Evolutionary conservation across 2,888 invertebrate species (phyloP), one percentile per base, ranked within the genome.

Genomic region (Idaea straminata): DNA sequence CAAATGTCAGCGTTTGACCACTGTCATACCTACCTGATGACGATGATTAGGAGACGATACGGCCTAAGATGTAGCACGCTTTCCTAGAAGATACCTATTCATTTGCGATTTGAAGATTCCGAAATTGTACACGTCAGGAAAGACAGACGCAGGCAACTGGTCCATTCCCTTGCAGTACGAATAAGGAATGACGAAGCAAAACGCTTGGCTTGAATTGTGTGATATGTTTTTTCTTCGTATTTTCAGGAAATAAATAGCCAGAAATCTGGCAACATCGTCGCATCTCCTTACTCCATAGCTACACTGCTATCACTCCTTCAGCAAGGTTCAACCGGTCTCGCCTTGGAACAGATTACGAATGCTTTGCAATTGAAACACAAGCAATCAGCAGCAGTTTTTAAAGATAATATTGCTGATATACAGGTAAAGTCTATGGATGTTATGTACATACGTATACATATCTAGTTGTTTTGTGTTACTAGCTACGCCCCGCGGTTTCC

Each of bases 241-340:
- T 47, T 47, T 47, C 74, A 82, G 72, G 78, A 80, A 78, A 75
- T 74, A 6, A 74, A 76, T 60, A 65, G 69, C 5, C 65, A 71
- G 13, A 77, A 78, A 59, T 60, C 70, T 57, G 83, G 82, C 0
- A 94, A 94, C 69, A 67, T 87, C 5, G 89, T 93, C 25, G 65
- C 92, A 34, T 94, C 94, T 0, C 93, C 94, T 1, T 84, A 87
- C 65, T 93, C 93, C 1, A 82, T 94, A 1, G 84, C 90, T 0
- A 85, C 86, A 3, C 72, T 92, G 4, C 74, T 94, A 57, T 85
- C 91, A 0, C 79, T 94, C 16, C 75, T 94, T 34, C 92, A 93
- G 71, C 92, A 93, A 70, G 94, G 93, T 0, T 83, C 93, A 0
- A 64, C 73, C 2, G 91, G 88, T 0, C 70, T 70, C 3, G 83